phyloP scores from a whole-genome alignment of 2,113 vertebrate genomes.

The Heterotilapia buettikoferi region DNA sequence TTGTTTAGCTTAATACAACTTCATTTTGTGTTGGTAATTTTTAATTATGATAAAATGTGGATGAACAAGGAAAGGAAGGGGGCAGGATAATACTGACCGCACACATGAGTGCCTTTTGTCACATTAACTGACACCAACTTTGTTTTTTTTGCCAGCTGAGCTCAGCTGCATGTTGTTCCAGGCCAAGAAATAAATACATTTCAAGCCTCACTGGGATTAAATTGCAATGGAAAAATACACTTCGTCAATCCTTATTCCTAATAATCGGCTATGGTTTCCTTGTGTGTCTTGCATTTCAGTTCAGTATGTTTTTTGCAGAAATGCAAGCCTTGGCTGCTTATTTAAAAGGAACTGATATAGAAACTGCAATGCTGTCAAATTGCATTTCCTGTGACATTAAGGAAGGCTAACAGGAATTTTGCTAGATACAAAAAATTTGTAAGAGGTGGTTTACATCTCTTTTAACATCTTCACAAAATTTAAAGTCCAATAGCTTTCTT shows the following conservation, averaged over 20 bases:
- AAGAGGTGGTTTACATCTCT: not conserved
- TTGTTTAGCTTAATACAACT: not conserved
- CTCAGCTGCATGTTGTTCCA: not conserved
- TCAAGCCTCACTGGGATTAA: not conserved
- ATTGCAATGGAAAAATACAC: not conserved
- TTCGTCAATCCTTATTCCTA: not conserved
- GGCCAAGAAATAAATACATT: not conserved
- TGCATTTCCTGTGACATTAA: slow-evolving; percentile 30
- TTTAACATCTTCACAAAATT: not conserved
- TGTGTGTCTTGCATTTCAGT: not conserved
- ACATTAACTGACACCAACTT: not conserved
- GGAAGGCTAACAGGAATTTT: not conserved
- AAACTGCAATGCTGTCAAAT: not conserved
- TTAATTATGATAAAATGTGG: not conserved
- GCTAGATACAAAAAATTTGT: not conserved
- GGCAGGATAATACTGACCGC: not conserved
- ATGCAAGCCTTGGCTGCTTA: not conserved
- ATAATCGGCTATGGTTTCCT: not conserved
- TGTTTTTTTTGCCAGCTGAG: not conserved
- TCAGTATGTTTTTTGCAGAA: not conserved
- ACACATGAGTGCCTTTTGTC: not conserved
- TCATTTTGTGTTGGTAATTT: not conserved
- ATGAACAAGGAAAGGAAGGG: not conserved
- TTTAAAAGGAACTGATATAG: not conserved
- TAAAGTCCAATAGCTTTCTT: not conserved